Evolutionary conservation across 2,797 vertebrate genomes (phyloP).

Genomic region (Carcharodon carcharias): DNA sequence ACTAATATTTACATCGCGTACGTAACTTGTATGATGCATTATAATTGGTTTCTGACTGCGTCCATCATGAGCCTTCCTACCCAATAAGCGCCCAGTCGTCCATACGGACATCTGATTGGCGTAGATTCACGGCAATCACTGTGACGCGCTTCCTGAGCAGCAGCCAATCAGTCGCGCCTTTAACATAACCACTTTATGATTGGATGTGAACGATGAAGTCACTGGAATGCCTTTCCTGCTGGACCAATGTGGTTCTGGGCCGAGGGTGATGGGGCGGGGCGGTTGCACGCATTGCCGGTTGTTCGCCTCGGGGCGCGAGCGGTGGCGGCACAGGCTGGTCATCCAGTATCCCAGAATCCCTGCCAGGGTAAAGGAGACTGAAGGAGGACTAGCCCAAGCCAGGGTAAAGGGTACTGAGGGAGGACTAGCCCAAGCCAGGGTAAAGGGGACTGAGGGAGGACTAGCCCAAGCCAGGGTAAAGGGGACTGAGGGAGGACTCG

Average conservation of each 20-base stretch:
- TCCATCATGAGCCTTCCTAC: neutral
- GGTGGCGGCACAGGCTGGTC: neutral
- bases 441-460: no score
- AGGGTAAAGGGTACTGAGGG: no score
- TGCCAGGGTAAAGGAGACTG: neutral
- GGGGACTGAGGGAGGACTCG: no score
- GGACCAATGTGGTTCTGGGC: neutral
- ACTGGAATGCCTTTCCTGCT: fast-evolving
- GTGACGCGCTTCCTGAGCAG: no score
- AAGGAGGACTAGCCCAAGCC: neutral
- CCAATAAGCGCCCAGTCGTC: neutral
- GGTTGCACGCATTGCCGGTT: neutral
- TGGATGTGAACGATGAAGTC: neutral
- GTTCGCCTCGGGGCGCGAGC: neutral
- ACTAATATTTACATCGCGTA: neutral
- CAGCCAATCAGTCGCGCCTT: neutral
- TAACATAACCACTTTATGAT: neutral
- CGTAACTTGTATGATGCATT: no score
- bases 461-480: no score
- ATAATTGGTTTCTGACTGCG: neutral
- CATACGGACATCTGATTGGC: neutral
- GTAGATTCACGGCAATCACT: neutral
- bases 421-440: no score
- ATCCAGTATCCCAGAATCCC: neutral
- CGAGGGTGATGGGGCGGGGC: neutral